phyloP scores from a whole-genome alignment of 1,140 invertebrate species.

The Belonocnema kinseyi region DNA sequence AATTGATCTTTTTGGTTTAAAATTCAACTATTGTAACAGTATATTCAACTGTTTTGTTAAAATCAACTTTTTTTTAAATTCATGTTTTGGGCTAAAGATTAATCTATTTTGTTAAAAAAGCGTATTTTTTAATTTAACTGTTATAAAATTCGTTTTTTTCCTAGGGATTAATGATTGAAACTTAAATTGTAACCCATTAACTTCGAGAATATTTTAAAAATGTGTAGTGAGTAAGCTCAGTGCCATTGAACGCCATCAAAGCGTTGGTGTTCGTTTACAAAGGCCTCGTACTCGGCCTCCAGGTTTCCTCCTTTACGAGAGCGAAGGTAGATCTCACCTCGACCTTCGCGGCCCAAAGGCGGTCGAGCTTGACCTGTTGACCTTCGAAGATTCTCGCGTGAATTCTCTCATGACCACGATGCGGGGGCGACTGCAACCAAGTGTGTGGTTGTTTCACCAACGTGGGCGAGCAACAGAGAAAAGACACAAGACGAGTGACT shows the following conservation, averaged over 20 bases:
- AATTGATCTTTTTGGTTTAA: too few species aligned
- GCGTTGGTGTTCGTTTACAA: conserved; percentile 29
- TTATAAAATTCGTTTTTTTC: too few species aligned
- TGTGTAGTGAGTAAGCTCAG: neutral
- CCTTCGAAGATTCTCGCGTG: conserved; percentile 42
- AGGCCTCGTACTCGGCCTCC: neutral
- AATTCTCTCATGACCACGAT: conserved; percentile 46
- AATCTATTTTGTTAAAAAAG: too few species aligned
- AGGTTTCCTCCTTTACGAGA: neutral
- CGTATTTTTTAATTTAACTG: too few species aligned
- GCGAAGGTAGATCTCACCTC: conserved; percentile 29
- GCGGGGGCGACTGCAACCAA: conserved; percentile 8
- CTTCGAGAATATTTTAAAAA: too few species aligned
- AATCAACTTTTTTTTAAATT: too few species aligned
- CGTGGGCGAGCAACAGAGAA: conserved; percentile 14
- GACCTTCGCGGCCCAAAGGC: conserved; percentile 41
- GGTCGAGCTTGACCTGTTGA: conserved; percentile 33
- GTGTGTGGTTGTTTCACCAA: conserved; percentile 5
- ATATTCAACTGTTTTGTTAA: too few species aligned
- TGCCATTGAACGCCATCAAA: neutral
- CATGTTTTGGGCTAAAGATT: too few species aligned
- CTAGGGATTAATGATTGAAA: too few species aligned
- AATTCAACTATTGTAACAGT: too few species aligned
- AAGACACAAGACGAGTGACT: neutral
- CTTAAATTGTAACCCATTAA: neutral